These are phyloP conservation scores for Glyphotaelius pellucidus DNA, from an alignment of 2,888 invertebrate genomes.

Conservation along the genomic window DNA sequence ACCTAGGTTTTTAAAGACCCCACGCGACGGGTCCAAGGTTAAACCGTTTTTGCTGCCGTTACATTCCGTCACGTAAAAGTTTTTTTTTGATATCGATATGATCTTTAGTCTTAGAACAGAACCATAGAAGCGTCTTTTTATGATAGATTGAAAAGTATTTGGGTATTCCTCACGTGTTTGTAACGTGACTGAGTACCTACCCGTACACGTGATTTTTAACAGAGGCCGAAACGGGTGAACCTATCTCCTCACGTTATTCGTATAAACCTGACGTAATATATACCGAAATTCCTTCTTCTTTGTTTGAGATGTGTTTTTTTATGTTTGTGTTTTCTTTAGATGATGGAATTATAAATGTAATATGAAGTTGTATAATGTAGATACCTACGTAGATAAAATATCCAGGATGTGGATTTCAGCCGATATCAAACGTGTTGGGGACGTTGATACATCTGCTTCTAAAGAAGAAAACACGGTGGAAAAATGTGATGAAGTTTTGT, in stretches of 20 bases:
- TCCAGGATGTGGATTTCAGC: not conserved
- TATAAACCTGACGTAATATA: not conserved
- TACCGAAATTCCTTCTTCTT: not conserved
- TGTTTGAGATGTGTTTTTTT: not conserved
- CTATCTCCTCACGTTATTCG: not conserved
- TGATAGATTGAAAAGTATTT: not conserved
- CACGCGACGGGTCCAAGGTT: too few species aligned
- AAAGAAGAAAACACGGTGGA: not conserved
- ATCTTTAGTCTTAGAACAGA: not conserved
- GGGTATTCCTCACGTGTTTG: not conserved
- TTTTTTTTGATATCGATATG: not conserved
- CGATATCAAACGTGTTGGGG: not conserved
- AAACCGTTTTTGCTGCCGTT: not conserved
- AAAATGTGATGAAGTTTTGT: not conserved
- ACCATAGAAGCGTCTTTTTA: not conserved
- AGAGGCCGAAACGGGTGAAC: not conserved
- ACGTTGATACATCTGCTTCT: not conserved
- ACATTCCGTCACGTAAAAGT: not conserved
- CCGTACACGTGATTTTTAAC: conserved; percentile 2
- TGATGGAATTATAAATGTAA: not conserved
- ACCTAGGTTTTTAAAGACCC: too few species aligned
- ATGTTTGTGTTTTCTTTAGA: not conserved
- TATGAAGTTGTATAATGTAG: too few species aligned
- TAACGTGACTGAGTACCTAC: conserved; percentile 2
- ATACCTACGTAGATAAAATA: not conserved